Base-by-base conservation (phyloP, 2,888 invertebrate genomes). In the Adelphocoris suturalis region DNA sequence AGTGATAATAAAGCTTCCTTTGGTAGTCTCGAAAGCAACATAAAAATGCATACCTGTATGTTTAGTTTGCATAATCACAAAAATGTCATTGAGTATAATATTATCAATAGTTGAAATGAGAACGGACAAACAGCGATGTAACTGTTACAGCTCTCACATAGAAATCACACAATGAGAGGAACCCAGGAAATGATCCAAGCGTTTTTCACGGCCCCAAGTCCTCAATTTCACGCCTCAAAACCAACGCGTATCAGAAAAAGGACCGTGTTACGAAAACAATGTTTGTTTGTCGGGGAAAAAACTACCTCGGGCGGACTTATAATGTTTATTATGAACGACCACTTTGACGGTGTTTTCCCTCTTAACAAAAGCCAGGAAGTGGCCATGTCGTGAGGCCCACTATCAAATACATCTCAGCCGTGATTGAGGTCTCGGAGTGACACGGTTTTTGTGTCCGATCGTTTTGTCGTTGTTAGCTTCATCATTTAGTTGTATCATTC, bases 141-240 rank as follows among this genome's bases (percentile, higher is more conserved):
- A 68, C 68, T 68, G 68, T 68, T 5, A 68, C 23, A 23, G 27
- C 57, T 16, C n/a, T 16, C 7, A 16, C 57, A 16, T n/a, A n/a
- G 57, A n/a, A 57, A 57, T 0, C 14, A 23, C 68, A 68, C 68
- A 68, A 68, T 68, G 78, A 37, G n/a, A 76, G 19, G 37, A 47
- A n/a, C 78, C 37, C 13, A 46, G 85, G 85, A 85, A 85, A 85
- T 85, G 85, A 85, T 61, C 57, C 85, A 85, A 85, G 85, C 85
- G 55, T 28, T 85, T 85, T 85, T 85, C 61, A 57, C 57, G 28
- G 57, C 16, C 85, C 57, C 52, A 55, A 52, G 82, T 27, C 82
- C 52, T 46, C 85, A 85, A 85, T 85, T 85, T 85, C 61, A 55
- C 85, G 61, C 85, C 55, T 61, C 61, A 23, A 61, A 47, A 37